Evolutionary conservation across 2,888 invertebrate genomes (phyloP), one percentile per base, ranked within the genome.

Genomic region (Portevinia maculata): DNA sequence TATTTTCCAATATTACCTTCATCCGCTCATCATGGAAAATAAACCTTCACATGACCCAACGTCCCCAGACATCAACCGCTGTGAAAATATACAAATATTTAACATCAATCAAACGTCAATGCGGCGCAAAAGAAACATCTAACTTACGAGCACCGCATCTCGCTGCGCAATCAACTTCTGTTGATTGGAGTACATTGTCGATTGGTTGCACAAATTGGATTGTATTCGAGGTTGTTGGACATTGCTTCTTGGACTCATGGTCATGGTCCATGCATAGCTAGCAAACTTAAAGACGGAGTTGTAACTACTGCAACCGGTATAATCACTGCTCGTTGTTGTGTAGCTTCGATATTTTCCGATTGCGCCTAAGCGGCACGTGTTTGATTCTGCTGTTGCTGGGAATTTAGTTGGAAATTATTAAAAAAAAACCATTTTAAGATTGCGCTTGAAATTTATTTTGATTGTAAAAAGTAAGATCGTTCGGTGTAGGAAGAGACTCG

Each of bases 151-250:
- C 86, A 11, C 90, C 90, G 79, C 90, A 90, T 5, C 79, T 71
- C 3, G 86, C 86, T 0, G 90, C 90, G 55, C 90, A 90, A 50
- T 87, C 86, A 21, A 89, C 57, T 89, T 89, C 64, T 89, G 88
- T 57, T 87, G 87, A 74, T 90, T 90, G 13, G 79, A 76, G 71
- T 90, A 90, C 32, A 86, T 39, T 88, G 85, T 28, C 86, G 86
- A 83, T 90, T 88, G 41, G 86, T 88, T 9, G 88, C 90, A 79
- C 90, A 90, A 53, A 90, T 86, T 1, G 90, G 90, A 87, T 88
- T 90, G 37, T 90, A 90, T 73, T 90, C 0, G 89, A 71, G 0
- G 90, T 90, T 0, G 90, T 88, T 3, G 86, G 88, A 62, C 90
- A 90, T 9, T 84, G 83, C n/a, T 84, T n/a, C n/a, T n/a, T n/a